Evolutionary conservation across 2,113 vertebrate genomes (phyloP).

Genomic region (Dendropsophus ebraccatus): DNA sequence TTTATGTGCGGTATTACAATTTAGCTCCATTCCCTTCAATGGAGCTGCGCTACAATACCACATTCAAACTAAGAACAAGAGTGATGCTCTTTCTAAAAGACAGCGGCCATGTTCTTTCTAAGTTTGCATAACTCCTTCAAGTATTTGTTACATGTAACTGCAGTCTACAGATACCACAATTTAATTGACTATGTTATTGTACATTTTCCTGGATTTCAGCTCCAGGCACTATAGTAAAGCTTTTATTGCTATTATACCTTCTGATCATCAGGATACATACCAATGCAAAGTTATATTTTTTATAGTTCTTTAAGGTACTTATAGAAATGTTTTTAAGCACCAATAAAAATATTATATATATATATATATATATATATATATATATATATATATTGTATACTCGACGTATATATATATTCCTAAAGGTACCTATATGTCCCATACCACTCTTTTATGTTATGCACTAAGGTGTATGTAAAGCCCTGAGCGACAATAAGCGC

Average conservation of each 20-base stretch:
- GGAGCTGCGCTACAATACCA: too few species aligned
- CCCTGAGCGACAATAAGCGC: neutral
- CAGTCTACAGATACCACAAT: neutral
- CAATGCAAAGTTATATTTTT: neutral
- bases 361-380: neutral
- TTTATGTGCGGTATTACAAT: too few species aligned
- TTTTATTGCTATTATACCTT: neutral
- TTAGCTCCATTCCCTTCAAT: too few species aligned
- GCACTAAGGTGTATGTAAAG: neutral
- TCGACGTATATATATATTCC: neutral
- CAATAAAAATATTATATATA: too few species aligned
- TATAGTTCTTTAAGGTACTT: neutral
- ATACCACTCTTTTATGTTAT: neutral
- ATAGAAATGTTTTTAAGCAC: neutral
- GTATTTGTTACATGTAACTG: neutral
- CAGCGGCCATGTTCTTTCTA: too few species aligned
- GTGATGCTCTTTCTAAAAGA: too few species aligned
- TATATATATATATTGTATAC: neutral
- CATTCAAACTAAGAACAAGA: too few species aligned
- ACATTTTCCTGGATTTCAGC: neutral
- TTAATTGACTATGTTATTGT: neutral
- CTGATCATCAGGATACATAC: neutral
- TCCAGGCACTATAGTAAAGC: neutral
- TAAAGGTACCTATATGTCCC: neutral
- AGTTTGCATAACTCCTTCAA: too few species aligned